Base-by-base conservation (phyloP, 30 jellyfish, hydroid and myxozoan species). In the Hydra vulgaris region DNA sequence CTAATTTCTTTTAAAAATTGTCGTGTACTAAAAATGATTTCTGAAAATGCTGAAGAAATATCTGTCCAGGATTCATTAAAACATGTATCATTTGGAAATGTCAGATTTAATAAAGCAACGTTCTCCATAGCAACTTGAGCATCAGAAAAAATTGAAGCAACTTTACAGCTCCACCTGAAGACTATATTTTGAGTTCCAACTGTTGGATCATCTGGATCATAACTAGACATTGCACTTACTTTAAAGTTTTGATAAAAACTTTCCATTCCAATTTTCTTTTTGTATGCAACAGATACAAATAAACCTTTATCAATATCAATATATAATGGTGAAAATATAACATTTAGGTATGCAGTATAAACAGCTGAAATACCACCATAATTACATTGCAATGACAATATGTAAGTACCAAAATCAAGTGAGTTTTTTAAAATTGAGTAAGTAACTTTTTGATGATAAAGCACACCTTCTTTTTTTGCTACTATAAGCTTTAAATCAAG, bases 291-390 rank as follows among this genome's bases (percentile, higher is more conserved):
- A 23, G 55, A 24, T 26, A 87, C 76, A 18, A 67, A 22, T 26
- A 77, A 70, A 52, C 96, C 96, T 71, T 88, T 83, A 8, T 70
- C 84, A 77, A 89, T 84, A 26, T n/a, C 70, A 12, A 95, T 91
- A 52, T 80, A 73, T 15, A 89, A 73, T 20, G 87, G 86, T 70
- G 96, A 54, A 25, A 81, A 79, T 67, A 56, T 55, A 0, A 89
- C 78, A 1, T 23, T 54, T 53, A 89, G 74, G 81, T 72, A 89
- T 18, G 96, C 91, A 53, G 56, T 26, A 74, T 72, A 74, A 16
- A 23, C 19, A 54, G 53, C 25, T 17, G 26, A 61, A 40, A 52
- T 73, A 0, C 81, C 53, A 20, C 84, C 92, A 21, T 17, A 25
- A 20, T 1, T 66, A 26, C 20, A 27, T 1, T 8, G 12, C 26